Percentiles rank a stretch among this genome's conserved stretches.
These are phyloP conservation scores for Phoxinus phoxinus DNA, from an alignment of 2,113 vertebrate species.

Conservation along the genomic window DNA sequence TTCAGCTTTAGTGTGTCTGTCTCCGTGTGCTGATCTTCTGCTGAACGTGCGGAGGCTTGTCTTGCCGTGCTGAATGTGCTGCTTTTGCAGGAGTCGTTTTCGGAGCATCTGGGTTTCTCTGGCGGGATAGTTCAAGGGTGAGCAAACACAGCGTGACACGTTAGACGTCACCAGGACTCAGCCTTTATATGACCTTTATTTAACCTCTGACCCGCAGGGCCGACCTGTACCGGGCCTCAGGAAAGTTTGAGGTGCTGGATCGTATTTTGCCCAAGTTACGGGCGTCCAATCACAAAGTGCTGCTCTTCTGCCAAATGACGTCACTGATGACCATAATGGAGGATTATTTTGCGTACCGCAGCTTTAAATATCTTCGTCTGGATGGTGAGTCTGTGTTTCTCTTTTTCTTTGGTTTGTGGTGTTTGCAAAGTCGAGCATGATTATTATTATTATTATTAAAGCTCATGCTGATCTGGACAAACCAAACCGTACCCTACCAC, in stretches of 20 bases:
- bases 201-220: slow-evolving; percentile 68
- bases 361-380: slow-evolving; percentile 95
- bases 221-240: slow-evolving; percentile 92
- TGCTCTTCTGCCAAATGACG: slow-evolving; percentile 99
- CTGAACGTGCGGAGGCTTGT: no score
- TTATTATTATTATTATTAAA: neutral
- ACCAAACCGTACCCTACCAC: neutral
- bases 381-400: slow-evolving; percentile 82
- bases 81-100: slow-evolving; percentile 89
- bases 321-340: slow-evolving; percentile 99
- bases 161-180: neutral
- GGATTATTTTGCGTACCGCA: slow-evolving; percentile 93
- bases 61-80: neutral
- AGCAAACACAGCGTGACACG: neutral
- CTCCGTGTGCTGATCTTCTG: neutral
- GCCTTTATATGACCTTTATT: neutral
- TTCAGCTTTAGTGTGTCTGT: no score
- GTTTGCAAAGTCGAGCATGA: neutral
- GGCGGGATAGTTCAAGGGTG: slow-evolving; percentile 92
- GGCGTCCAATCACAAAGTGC: slow-evolving; percentile 94
- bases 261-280: slow-evolving; percentile 93
- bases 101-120: slow-evolving; percentile 91
- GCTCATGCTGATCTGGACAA: neutral
- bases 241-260: slow-evolving; percentile 95
- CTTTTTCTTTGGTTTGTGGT: neutral